A percentile compares a stretch with the other conserved stretches of the same genome.
Conservation (phyloP, 2,888 invertebrate genomes). For the Tiphia femorata region DNA sequence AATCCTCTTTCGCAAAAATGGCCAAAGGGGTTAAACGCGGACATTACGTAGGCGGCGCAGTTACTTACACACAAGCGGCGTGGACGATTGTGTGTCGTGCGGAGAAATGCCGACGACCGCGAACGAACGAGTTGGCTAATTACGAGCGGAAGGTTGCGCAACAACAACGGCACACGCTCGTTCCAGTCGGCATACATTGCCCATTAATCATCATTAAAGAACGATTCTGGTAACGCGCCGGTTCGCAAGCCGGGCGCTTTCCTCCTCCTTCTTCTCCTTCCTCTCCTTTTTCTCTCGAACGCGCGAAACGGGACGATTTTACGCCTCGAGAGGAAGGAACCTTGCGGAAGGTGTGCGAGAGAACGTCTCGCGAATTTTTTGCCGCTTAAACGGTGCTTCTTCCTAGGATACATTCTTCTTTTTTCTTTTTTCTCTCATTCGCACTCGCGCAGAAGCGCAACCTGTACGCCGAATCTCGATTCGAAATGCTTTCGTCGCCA, state of each 20-base stretch:
- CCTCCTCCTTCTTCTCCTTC: too few relatives aligned
- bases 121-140: slow-evolving; percentile 36
- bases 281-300: neutral
- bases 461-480: too few relatives aligned
- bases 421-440: neutral
- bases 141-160: slow-evolving; percentile 35
- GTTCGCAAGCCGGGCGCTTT: slow-evolving; percentile 14
- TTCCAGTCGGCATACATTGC: slow-evolving; percentile 3
- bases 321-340: slow-evolving; percentile 18
- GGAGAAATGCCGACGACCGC: too few relatives aligned
- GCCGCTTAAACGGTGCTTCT: too few relatives aligned
- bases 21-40: too few relatives aligned
- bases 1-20: too few relatives aligned
- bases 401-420: neutral
- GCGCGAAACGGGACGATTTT: slow-evolving; percentile 26
- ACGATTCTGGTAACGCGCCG: slow-evolving; percentile 37
- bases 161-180: slow-evolving; percentile 11
- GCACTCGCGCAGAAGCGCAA: neutral
- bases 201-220: slow-evolving; percentile 50
- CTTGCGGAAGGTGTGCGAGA: slow-evolving; percentile 1
- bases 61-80: too few relatives aligned
- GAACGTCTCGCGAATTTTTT: too few relatives aligned
- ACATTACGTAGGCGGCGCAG: too few relatives aligned
- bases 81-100: too few relatives aligned
- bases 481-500: too few relatives aligned